These are phyloP conservation scores for Caretta caretta DNA, from an alignment of 2,113 vertebrate species.

Conservation along the genomic window DNA sequence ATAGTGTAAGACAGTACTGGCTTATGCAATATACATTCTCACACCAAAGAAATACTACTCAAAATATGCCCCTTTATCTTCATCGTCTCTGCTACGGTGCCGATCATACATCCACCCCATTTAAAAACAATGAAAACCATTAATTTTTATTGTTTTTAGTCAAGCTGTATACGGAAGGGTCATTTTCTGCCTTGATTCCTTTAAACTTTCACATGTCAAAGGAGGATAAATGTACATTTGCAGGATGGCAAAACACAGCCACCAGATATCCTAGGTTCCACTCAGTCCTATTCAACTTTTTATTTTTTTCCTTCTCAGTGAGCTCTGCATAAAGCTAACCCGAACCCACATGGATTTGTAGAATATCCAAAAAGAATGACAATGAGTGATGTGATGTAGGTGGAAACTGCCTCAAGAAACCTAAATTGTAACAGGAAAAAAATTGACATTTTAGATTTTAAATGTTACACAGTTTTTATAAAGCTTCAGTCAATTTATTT, in stretches of 20 bases:
- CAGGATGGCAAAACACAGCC: conserved; percentile 61
- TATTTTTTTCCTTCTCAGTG: conserved; percentile 79
- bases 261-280: conserved; percentile 69
- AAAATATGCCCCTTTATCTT: conserved; percentile 39
- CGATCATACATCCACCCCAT: background rate
- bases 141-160: conserved; percentile 41
- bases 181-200: conserved; percentile 72
- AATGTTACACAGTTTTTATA: conserved; percentile 99
- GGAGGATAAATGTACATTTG: conserved; percentile 53
- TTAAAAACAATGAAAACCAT: conserved; percentile 57
- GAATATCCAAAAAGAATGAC: conserved; percentile 90
- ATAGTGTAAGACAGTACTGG: background rate
- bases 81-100: background rate
- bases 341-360: conserved; percentile 90
- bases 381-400: conserved; percentile 93
- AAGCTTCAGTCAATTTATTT: conserved; percentile 99
- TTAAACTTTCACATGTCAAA: conserved; percentile 66
- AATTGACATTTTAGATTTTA: conserved; percentile 99
- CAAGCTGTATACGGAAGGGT: conserved; percentile 33
- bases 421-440: conserved; percentile 91
- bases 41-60: background rate
- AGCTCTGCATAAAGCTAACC: conserved; percentile 86
- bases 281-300: conserved; percentile 73
- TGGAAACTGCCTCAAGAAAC: conserved; percentile 91
- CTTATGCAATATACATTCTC: conserved; percentile 34